Base-by-base conservation (phyloP, 1,140 invertebrate genomes). In the Asobara japonica region DNA sequence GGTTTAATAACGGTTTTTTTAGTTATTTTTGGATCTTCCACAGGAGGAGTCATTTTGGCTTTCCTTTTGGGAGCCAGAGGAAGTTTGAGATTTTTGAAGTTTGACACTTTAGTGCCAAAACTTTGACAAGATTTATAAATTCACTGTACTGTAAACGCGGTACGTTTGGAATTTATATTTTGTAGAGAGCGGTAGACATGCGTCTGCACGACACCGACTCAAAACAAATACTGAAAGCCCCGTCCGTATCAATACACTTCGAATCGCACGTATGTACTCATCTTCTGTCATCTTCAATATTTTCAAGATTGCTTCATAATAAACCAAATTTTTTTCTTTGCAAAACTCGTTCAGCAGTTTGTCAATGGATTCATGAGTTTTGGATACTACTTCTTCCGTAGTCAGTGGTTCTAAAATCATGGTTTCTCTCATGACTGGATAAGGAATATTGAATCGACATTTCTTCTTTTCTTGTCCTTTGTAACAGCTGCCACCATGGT, bases 401-500 rank as follows among this genome's bases (percentile, higher is more conserved):
- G 25, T 22, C 20, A 66, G 11, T 66, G 36, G 65, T 3, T 66
- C 36, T n/a, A 66, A 29, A 27, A 66, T 66, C 65, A 66, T 66
- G 1, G 65, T 66, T 45, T 25, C 7, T 11, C 41, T 25, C 36
- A 66, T 66, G n/a, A 66, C 38, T 45, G 65, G 65, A 45, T 66
- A 29, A 27, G 36, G 65, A 13, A 66, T 66, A 66, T 65, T 30
- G 27, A 72, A 72, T 38, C 64, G 2, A 30, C 71, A 72, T 45
- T 27, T 13, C 41, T 72, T 61, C 29, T 72, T 36, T 61, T 61
- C 31, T 62, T 31, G 27, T 11, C 65, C 71, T 72, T 72, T 72
- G 62, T 67, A 72, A 45, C 71, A 72, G 0, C 62, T 72, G 0
- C 48, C 20, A 22, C 8, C 29, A 45, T 66, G 65, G 6, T 25